Base-by-base conservation (phyloP, 2,888 invertebrate species). In the Rapana venosa region DNA sequence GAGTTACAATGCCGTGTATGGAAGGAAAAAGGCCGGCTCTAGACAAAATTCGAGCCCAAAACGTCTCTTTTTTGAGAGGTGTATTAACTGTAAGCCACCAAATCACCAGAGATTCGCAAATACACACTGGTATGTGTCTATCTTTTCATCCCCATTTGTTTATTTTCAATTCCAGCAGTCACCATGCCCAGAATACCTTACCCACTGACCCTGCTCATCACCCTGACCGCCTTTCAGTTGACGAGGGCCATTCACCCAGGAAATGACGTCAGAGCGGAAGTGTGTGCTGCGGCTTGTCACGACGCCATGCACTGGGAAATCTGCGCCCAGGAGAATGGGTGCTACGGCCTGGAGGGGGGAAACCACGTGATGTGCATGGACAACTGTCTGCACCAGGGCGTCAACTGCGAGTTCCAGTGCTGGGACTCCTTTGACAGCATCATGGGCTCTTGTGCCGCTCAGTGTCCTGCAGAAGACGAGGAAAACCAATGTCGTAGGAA, bases 261-360 rank as follows among this genome's bases (percentile, higher is more conserved):
- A 17, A 66, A 17, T 26, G 66, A 86, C 13, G 32, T 58, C 15
- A 61, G 86, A 66, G 86, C 86, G 61, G 86, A 86, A 66, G 61
- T 66, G 66, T 86, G 86, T 22, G 86, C 86, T 2, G 66, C 2
- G 86, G 86, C 86, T 4, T 86, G 86, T 22, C 61, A 66, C 22
- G 86, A 86, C 66, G 86, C 35, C 66, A 86, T 86, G 61, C 86
- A 86, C 58, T 86, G 86, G 86, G 86, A 86, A 4, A 86, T 58
- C 86, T 86, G 86, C 86, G 86, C 86, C 4, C 58, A 22, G 61
- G 56, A 66, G 17, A 86, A 66, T 22, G 35, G 58, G 66, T 86
- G 86, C 66, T 2, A 58, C 84, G n/a, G 2, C 1, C 32, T 66
- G 22, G 61, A 11, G 32, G 86, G 61, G 15, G 58, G 30, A 0